Evolutionary conservation across 2,113 vertebrate genomes (phyloP).

Genomic region (Progne subis): DNA sequence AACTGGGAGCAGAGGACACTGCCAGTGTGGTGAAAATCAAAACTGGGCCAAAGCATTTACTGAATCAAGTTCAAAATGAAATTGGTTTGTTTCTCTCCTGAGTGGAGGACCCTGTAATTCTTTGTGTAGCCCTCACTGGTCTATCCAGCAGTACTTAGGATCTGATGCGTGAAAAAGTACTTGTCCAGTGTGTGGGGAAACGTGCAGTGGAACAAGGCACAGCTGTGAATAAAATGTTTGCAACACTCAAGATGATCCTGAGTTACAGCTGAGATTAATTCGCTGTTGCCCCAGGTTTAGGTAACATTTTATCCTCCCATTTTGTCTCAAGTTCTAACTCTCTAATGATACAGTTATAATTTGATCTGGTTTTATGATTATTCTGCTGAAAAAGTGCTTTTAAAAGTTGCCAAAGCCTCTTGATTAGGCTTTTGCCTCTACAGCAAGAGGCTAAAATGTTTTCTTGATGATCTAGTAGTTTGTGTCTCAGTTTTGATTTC

Average conservation of each 20-base stretch:
- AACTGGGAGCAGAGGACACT: not conserved
- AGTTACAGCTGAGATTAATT: not conserved
- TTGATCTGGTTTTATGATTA: not conserved
- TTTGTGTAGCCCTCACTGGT: not conserved
- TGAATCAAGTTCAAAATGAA: not conserved
- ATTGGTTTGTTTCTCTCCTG: not conserved
- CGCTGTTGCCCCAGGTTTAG: not conserved
- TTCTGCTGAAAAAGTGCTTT: not conserved
- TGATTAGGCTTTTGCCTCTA: not conserved
- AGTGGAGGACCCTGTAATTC: not conserved
- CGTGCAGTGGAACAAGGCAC: not conserved
- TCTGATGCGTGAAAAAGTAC: not conserved
- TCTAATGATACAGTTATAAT: not conserved
- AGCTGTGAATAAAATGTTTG: not conserved
- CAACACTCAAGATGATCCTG: not conserved
- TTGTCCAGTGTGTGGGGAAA: not conserved
- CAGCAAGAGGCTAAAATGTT: not conserved
- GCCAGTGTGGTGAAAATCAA: not conserved
- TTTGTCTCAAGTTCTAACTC: not conserved
- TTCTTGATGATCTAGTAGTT: not conserved
- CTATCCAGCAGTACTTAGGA: not conserved
- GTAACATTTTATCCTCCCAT: not conserved
- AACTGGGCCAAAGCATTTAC: not conserved
- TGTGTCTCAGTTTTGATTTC: not conserved
- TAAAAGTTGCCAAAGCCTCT: not conserved